These are phyloP conservation scores for Boloria euphrosyne DNA, from an alignment of 2,888 invertebrate genomes.

Conservation along the genomic window DNA sequence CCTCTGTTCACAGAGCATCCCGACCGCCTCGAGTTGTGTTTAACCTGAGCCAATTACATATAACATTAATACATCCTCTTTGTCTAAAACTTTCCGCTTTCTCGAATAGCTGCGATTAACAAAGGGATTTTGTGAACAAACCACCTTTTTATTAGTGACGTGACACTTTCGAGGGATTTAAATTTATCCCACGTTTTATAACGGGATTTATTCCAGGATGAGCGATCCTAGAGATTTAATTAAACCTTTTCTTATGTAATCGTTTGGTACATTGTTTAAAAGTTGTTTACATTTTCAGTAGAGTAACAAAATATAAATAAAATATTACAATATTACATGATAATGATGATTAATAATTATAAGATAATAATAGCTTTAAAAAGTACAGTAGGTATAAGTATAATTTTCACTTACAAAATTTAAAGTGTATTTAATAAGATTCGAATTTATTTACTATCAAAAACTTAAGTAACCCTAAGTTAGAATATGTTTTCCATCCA, in stretches of 20 bases:
- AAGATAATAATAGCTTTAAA: too few relatives aligned
- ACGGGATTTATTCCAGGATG: slow-evolving; percentile 12
- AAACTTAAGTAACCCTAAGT: too few relatives aligned
- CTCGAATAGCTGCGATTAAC: slow-evolving; percentile 25
- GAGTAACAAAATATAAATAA: too few relatives aligned
- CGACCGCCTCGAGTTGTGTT: too few relatives aligned
- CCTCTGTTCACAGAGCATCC: too few relatives aligned
- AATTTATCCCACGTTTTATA: slow-evolving; percentile 19
- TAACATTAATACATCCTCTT: neutral
- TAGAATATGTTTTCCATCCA: too few relatives aligned
- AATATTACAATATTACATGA: too few relatives aligned
- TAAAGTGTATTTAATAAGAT: too few relatives aligned
- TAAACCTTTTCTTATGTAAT: neutral
- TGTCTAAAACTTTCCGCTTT: slow-evolving; percentile 6
- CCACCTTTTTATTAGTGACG: slow-evolving; percentile 21
- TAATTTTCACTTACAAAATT: too few relatives aligned
- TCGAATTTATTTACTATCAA: too few relatives aligned
- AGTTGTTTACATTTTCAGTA: neutral
- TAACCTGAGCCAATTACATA: neutral
- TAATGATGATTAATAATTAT: too few relatives aligned
- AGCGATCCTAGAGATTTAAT: slow-evolving; percentile 11
- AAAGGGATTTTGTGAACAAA: slow-evolving; percentile 23
- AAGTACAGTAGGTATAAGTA: too few relatives aligned
- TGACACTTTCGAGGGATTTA: slow-evolving; percentile 19
- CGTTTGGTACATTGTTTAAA: neutral